Base-by-base conservation (phyloP, 2,113 vertebrate genomes). In the Indicator indicator region DNA sequence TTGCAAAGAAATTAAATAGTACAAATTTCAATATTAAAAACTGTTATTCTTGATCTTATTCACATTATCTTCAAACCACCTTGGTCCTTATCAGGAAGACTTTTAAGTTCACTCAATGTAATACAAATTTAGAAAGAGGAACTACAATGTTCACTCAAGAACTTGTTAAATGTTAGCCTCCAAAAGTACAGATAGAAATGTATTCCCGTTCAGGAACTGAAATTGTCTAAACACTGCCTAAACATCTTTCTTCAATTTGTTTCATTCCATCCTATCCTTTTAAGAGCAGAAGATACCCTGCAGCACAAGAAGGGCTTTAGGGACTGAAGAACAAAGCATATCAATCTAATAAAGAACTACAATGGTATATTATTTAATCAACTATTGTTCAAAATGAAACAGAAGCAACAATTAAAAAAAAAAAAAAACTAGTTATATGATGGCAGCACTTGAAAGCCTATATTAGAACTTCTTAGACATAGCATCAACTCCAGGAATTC, bases 21-120 rank as follows among this genome's bases (percentile, higher is more conserved):
- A 68, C 5, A 5, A 7, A 21, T 62, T 77, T 63, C 28, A 54
- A 2, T 36, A 80, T 12, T 60, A 56, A 81, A 83, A 50, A 17
- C 7, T 36, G 20, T 36, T 86, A 16, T n/a, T 77, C n/a, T 59
- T 88, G 19, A 64, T 60, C 27, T 82, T 19, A 68, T 32, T 2
- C 0, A 12, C 42, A 71, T 33, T 56, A 83, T 8, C 33, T 54
- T 38, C 38, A 69, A 72, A 16, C 2, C 32, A 36, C 23, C 64
- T 27, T 44, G 32, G 17, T 60, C 50, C 20, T 58, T 62, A 33
- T 23, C 27, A 75, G 33, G 71, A 48, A 69, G n/a, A 44, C 27
- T 38, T 82, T 38, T 1, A 16, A 54, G 71, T 79, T 62, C 46
- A 64, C 27, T 88, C 50, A 67, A 80, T 0, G 0, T 13, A 4